Percentiles rank a stretch among this genome's conserved stretches.
Evolutionary conservation across 2,888 invertebrate genomes (phyloP).

Genomic region (Yponomeuta plumbellus): DNA sequence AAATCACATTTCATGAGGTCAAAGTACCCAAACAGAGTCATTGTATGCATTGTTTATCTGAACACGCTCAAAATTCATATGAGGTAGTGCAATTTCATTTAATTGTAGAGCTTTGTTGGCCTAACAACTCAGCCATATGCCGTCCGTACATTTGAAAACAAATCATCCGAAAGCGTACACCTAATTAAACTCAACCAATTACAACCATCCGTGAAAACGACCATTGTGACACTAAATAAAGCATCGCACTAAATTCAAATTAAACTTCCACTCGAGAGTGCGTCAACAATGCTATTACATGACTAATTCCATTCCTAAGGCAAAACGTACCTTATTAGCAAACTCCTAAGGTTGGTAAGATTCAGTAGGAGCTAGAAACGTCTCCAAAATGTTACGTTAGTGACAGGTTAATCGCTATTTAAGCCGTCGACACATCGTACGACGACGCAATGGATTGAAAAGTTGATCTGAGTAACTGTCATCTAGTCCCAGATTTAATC

Average conservation of each 20-base stretch:
- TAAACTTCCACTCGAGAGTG: conserved; percentile 12
- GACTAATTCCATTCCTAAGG: background rate
- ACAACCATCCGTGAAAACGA: background rate
- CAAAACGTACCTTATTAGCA: background rate
- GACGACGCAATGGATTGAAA: conserved; percentile 59
- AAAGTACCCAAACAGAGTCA: too few relatives aligned
- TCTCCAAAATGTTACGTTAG: conserved; percentile 19
- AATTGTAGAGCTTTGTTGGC: background rate
- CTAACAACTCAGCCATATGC: background rate
- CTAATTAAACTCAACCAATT: background rate
- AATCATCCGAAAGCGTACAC: background rate
- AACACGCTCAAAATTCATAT: too few relatives aligned
- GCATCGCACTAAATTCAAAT: conserved; percentile 8
- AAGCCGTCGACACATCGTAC: conserved; percentile 61
- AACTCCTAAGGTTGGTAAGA: background rate
- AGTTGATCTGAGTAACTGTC: conserved; percentile 71
- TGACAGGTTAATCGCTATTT: conserved; percentile 67
- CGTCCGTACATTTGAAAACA: background rate
- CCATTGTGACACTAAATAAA: conserved; percentile 9
- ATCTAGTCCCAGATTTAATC: conserved; percentile 63
- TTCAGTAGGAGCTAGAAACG: background rate
- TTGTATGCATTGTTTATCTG: too few relatives aligned
- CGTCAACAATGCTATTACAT: conserved; percentile 14
- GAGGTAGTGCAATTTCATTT: background rate
- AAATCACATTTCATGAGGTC: too few relatives aligned